Percentiles rank a stretch among this genome's conserved stretches.
phyloP scores from a whole-genome alignment of 2,888 invertebrate species.

The Sericinus montela region DNA sequence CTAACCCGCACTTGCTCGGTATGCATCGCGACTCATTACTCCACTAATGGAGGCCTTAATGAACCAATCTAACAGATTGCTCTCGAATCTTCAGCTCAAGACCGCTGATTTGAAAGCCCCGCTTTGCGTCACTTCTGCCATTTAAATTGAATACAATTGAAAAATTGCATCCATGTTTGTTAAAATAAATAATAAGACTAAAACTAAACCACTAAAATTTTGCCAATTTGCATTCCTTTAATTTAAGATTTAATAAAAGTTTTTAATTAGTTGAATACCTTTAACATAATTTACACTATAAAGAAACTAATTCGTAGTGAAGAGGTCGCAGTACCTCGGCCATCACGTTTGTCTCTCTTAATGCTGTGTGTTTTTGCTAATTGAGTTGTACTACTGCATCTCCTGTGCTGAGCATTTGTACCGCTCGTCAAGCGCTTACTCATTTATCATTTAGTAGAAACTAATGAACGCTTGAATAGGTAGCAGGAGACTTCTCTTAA shows the following conservation, averaged over 20 bases:
- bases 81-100: slow-evolving; percentile 71
- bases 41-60: slow-evolving; percentile 73
- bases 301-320: slow-evolving; percentile 77
- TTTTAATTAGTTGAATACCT: no score
- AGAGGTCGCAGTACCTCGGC: slow-evolving; percentile 60
- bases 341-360: slow-evolving; percentile 73
- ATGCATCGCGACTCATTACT: slow-evolving; percentile 78
- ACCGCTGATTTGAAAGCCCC: slow-evolving; percentile 70
- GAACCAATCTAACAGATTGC: slow-evolving; percentile 79
- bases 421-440: slow-evolving; percentile 34
- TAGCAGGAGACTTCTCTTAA: slow-evolving; percentile 21
- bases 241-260: no score
- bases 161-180: slow-evolving; percentile 22
- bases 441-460: slow-evolving; percentile 51
- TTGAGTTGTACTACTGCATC: slow-evolving; percentile 64
- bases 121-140: slow-evolving; percentile 48
- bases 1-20: slow-evolving; percentile 34
- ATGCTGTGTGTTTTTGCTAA: slow-evolving; percentile 77
- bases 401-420: slow-evolving; percentile 44
- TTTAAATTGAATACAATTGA: slow-evolving; percentile 54
- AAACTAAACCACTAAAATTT: no score
- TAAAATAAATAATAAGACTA: no score
- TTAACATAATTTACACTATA: no score
- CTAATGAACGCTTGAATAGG: slow-evolving; percentile 48
- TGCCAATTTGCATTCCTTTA: no score